phyloP scores from a whole-genome alignment of 2,888 invertebrate species.

The Theristus sp. region DNA sequence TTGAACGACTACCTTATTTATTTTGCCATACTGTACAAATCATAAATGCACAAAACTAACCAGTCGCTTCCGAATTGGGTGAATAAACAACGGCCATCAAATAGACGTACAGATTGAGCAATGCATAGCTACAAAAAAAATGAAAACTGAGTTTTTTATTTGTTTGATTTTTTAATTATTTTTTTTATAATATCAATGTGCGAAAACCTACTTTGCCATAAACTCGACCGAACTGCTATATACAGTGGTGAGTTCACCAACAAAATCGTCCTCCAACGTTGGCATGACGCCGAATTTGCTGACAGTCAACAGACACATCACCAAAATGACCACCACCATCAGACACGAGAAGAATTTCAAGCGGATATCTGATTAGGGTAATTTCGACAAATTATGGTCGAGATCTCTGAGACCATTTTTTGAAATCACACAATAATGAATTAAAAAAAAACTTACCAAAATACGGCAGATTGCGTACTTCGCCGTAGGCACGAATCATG shows the following conservation, averaged over 20 bases:
- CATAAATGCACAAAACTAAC: no score
- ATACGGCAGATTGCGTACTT: constrained; percentile 85
- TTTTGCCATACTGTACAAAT: no score
- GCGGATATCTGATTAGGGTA: constrained; percentile 53
- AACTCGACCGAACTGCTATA: constrained; percentile 83
- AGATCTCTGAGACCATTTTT: background rate
- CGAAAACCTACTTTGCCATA: constrained; percentile 44
- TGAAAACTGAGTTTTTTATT: background rate
- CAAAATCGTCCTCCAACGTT: constrained; percentile 70
- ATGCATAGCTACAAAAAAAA: constrained; percentile 49
- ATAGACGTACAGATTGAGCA: constrained; percentile 78
- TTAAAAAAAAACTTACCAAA: constrained; percentile 62
- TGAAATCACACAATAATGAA: background rate
- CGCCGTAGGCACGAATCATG: constrained; percentile 72
- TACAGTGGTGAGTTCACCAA: constrained; percentile 62
- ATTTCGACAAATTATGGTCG: background rate
- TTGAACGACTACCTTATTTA: background rate
- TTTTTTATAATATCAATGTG: no score
- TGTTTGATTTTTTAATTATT: background rate
- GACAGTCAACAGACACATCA: constrained; percentile 53
- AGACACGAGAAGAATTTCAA: constrained; percentile 70
- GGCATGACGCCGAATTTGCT: constrained; percentile 70
- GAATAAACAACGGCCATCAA: constrained; percentile 85
- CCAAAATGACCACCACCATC: constrained; percentile 57
- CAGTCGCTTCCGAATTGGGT: constrained; percentile 37